phyloP scores from a whole-genome alignment of 2,888 invertebrate species.

The Monopis laevigella region DNA sequence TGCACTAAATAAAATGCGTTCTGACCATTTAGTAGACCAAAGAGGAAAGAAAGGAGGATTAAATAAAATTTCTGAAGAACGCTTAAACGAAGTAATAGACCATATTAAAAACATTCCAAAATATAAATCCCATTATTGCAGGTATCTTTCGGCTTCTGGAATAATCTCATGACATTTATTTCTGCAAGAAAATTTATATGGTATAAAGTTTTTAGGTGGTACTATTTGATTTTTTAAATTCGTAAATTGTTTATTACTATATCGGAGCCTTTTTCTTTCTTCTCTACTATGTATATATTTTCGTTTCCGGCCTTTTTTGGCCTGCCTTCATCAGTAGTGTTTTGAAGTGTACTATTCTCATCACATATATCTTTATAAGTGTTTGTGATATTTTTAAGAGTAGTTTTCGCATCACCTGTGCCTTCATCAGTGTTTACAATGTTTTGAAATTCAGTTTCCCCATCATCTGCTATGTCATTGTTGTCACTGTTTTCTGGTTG shows the following conservation, averaged over 20 bases:
- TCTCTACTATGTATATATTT: not conserved
- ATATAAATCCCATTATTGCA: too few species aligned
- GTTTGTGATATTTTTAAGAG: too few species aligned
- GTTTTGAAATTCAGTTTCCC: not conserved
- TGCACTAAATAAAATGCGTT: not conserved
- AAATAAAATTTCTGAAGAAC: not conserved
- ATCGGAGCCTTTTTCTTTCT: not conserved
- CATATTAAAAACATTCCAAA: too few species aligned
- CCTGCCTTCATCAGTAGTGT: not conserved
- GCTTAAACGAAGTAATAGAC: not conserved
- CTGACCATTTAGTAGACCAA: not conserved
- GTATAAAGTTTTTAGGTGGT: not conserved
- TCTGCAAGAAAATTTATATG: not conserved
- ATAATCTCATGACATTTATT: not conserved
- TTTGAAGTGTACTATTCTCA: not conserved
- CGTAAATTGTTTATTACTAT: not conserved
- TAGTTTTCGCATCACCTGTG: too few species aligned
- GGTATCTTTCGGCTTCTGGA: not conserved
- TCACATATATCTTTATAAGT: too few species aligned
- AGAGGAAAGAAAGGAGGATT: not conserved
- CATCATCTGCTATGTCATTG: not conserved
- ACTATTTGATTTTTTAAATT: not conserved
- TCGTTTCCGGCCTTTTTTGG: not conserved
- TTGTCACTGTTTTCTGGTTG: not conserved
- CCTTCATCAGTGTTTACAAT: not conserved